Conservation (phyloP, 2,113 vertebrate genomes). For the Urocitellus parryii region DNA sequence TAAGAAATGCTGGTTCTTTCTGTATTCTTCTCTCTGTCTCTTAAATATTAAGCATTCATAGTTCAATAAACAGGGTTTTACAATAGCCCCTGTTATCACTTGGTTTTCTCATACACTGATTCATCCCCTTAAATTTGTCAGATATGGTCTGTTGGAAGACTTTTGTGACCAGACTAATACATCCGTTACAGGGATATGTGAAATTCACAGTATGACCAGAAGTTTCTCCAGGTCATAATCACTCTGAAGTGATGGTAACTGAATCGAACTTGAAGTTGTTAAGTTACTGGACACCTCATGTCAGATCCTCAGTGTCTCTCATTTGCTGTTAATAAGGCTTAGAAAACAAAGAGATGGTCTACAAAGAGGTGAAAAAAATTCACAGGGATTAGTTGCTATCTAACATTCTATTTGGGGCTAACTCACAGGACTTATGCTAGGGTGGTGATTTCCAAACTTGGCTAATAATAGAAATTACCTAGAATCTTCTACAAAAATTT, state of each 20-base stretch:
- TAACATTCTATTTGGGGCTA: background rate
- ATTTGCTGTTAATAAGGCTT: background rate
- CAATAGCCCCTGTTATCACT: background rate
- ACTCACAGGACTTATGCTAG: background rate
- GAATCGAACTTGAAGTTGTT: background rate
- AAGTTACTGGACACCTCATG: background rate
- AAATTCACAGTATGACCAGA: background rate
- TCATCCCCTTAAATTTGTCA: background rate
- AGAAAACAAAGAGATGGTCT: background rate
- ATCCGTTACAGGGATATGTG: background rate
- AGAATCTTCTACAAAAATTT: background rate
- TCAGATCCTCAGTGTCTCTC: background rate
- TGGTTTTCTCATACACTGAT: background rate
- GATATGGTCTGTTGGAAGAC: background rate
- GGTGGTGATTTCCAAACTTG: background rate
- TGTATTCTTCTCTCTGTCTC: background rate
- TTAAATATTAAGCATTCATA: background rate
- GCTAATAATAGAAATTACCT: background rate
- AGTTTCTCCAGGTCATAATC: background rate
- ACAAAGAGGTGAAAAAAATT: background rate
- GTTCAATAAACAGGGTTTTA: background rate
- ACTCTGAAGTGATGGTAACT: background rate
- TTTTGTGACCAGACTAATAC: background rate
- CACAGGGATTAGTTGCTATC: background rate
- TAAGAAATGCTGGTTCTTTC: background rate